Evolutionary conservation across 2,888 invertebrate species (phyloP).

Genomic region (Hyposoter didymator): DNA sequence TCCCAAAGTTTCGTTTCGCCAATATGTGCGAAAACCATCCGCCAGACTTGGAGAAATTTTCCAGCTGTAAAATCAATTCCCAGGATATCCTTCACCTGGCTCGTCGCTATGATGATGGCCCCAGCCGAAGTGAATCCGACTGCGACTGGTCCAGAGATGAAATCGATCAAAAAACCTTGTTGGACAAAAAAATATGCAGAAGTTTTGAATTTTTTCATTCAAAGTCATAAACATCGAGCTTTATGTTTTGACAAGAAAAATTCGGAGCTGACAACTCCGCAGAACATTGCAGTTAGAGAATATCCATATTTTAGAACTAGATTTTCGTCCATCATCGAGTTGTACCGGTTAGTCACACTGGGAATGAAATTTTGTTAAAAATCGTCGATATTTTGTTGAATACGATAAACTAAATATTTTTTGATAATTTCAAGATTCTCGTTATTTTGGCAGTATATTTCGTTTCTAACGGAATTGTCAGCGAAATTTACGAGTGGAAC

Average conservation of each 20-base stretch:
- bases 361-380: too few species aligned
- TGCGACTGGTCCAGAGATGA: constrained; percentile 93
- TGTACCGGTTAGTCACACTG: neutral
- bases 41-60: constrained; percentile 90
- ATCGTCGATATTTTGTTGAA: too few species aligned
- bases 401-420: too few species aligned
- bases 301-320: too few species aligned
- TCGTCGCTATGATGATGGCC: constrained; percentile 92
- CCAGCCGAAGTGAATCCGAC: constrained; percentile 93
- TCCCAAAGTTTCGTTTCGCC: constrained; percentile 90
- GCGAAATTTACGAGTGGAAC: too few species aligned
- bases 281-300: too few species aligned
- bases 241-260: too few species aligned
- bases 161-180: constrained; percentile 92
- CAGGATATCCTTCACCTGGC: constrained; percentile 91
- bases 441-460: too few species aligned
- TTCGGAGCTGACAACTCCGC: too few species aligned
- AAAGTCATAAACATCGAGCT: too few species aligned
- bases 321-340: constrained; percentile 8
- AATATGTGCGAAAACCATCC: constrained; percentile 89
- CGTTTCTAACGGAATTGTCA: too few species aligned
- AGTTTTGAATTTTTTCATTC: neutral
- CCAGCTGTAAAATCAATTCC: constrained; percentile 89
- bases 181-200: neutral
- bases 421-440: too few species aligned